Evolutionary conservation across 2,888 invertebrate species (phyloP), one percentile per base, ranked within the genome.

Genomic region (Gibbula magus): DNA sequence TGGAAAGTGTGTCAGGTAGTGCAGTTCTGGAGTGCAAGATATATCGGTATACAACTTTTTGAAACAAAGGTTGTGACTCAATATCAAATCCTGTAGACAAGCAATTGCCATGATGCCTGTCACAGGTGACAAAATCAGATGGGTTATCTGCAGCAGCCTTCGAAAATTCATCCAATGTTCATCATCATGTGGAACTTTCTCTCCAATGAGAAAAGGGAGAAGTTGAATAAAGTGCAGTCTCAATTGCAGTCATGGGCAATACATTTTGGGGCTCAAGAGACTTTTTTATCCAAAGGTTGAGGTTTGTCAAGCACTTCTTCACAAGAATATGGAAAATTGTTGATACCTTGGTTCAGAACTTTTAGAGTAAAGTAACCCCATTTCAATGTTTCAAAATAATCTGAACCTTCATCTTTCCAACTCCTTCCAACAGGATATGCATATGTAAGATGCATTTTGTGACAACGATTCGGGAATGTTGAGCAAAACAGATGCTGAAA

Each of bases 1-100:
- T n/a, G 83, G 83, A 16, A 85, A 79, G 79, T 86, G 86, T 16
- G 67, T 39, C 25, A 82, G 29, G 54, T 81, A 85, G 73, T 86
- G 85, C 54, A 84, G 53, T 79, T 85, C 85, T 29, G 84, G 84
- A 45, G 75, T 81, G 20, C 82, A 73, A 39, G 45, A 20, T 18
- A 53, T 53, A 5, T 75, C 25, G 54, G 85, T 84, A 66, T 80
- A 82, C 10, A 83, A 75, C 3, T 70, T 35, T 74, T 67, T 78
- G 66, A 82, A 83, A 5, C 56, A 7, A 1, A 10, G 5, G 45
- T 45, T 45, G 13, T 45, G 45, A 10, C 10, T 45, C 8, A 8
- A 45, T 8, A 45, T 45, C 10, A 45, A 13, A 1, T 45, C 10
- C 10, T 13, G 1, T 1, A 45, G 10, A 13, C 13, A 45, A 7